Evolutionary conservation across 2,888 invertebrate genomes (phyloP).

Genomic region (Petrolisthes manimaculis): DNA sequence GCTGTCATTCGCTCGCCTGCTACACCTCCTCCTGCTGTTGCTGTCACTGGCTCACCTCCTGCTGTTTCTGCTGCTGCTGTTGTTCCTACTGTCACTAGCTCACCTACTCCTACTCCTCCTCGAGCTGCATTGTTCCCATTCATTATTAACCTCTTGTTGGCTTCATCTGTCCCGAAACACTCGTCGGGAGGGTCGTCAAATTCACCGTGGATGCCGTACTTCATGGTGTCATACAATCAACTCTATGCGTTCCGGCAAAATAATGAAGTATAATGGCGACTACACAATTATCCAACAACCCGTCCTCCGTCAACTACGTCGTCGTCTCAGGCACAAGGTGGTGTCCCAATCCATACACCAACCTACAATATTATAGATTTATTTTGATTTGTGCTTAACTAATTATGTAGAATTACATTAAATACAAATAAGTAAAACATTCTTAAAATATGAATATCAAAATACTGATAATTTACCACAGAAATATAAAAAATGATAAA

Average conservation of each 20-base stretch:
- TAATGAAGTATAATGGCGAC: background rate
- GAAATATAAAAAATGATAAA: background rate
- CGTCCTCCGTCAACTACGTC: background rate
- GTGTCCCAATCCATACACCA: background rate
- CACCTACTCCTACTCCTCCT: background rate
- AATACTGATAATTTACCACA: no score
- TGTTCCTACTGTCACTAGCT: background rate
- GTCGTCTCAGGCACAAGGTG: background rate
- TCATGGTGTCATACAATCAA: slow-evolving; percentile 33
- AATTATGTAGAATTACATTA: no score
- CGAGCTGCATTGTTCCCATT: background rate
- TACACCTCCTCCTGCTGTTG: background rate
- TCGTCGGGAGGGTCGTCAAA: slow-evolving; percentile 17
- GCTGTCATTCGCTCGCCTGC: background rate
- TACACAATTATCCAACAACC: background rate
- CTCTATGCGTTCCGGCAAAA: background rate
- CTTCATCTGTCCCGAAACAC: background rate
- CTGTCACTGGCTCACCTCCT: background rate
- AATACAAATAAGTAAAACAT: no score
- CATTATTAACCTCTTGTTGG: background rate
- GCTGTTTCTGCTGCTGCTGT: background rate
- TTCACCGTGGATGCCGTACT: slow-evolving; percentile 41
- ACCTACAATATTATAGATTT: no score
- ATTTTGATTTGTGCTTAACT: no score
- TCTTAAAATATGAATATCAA: no score